Base-by-base conservation (phyloP, 2,113 vertebrate genomes). In the Thunnus thynnus region DNA sequence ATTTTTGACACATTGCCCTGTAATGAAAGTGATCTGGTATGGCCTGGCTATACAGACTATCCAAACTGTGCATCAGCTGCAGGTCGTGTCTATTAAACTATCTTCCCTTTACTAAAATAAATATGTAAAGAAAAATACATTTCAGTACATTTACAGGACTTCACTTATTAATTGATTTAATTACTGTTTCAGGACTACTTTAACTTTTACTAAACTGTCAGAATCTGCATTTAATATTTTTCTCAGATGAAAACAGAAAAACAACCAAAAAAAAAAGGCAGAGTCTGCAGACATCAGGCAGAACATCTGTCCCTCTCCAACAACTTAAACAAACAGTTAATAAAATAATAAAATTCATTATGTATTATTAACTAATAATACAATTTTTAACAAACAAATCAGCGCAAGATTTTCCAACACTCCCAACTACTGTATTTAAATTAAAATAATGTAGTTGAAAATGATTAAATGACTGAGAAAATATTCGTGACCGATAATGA, bases 141-240 rank as follows among this genome's bases (percentile, higher is more conserved):
- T 99, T 99, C 97, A 99, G 98, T 98, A 98, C 96, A 98, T 99
- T 97, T 98, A 99, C 97, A 99, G 91, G 96, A 96, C 97, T 97
- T 22, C 97, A 96, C 96, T 96, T 92, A 92, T 97, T 96, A 95
- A 95, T 98, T 97, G 96, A 97, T 97, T 97, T 95, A 97, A 96
- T 95, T 96, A 97, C 94, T 93, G 94, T 96, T 96, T 97, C 96
- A 97, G 95, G 95, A 87, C 90, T 95, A 95, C 95, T 94, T 89
- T 86, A 86, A 80, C 88, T 90, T 90, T 95, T 90, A 94, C 94
- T 95, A 95, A 96, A 95, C 95, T 94, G 93, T 95, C 91, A 93
- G 95, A 96, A 93, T 97, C 96, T 97, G 97, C 95, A 94, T 41
- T 93, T 93, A 95, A 96, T 91, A 94, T 93, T 96, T 96, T 91